Evolutionary conservation across 1,140 invertebrate species (phyloP).

Genomic region (Copidosoma floridanum): DNA sequence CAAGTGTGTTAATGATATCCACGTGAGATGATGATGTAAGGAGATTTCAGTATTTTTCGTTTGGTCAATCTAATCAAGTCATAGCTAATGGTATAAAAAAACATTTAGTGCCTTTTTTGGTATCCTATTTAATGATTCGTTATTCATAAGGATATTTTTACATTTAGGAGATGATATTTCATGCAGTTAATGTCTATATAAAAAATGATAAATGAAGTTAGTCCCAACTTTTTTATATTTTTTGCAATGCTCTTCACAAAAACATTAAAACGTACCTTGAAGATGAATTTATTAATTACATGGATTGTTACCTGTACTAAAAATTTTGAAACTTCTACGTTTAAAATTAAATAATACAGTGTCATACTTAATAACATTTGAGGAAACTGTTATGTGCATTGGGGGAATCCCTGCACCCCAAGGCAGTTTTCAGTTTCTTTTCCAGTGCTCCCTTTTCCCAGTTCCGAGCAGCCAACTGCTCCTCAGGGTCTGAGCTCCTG

Average conservation of each 20-base stretch:
- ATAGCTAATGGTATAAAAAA: too few species aligned
- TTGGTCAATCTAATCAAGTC: too few species aligned
- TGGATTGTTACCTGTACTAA: too few species aligned
- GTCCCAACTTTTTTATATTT: too few species aligned
- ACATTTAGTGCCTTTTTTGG: slow-evolving; percentile 7
- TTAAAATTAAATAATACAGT: background rate
- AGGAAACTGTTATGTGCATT: background rate
- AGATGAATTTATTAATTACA: too few species aligned
- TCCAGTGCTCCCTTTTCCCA: slow-evolving; percentile 1
- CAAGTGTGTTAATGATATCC: slow-evolving; percentile 5
- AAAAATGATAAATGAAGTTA: too few species aligned
- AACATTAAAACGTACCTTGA: too few species aligned
- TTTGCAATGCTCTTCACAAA: too few species aligned
- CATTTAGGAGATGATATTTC: background rate
- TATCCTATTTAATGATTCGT: too few species aligned
- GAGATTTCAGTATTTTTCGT: too few species aligned
- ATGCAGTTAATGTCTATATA: background rate
- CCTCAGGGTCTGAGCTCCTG: slow-evolving; percentile 26
- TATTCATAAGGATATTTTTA: background rate
- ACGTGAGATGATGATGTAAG: background rate
- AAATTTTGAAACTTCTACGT: too few species aligned
- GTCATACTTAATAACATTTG: background rate
- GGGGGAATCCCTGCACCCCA: too few species aligned
- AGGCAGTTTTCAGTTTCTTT: slow-evolving; percentile 23
- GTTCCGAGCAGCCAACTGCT: slow-evolving; percentile 20